Evolutionary conservation across 2,113 vertebrate species (phyloP), one percentile per base, ranked within the genome.

Genomic region (Percina caprodes): DNA sequence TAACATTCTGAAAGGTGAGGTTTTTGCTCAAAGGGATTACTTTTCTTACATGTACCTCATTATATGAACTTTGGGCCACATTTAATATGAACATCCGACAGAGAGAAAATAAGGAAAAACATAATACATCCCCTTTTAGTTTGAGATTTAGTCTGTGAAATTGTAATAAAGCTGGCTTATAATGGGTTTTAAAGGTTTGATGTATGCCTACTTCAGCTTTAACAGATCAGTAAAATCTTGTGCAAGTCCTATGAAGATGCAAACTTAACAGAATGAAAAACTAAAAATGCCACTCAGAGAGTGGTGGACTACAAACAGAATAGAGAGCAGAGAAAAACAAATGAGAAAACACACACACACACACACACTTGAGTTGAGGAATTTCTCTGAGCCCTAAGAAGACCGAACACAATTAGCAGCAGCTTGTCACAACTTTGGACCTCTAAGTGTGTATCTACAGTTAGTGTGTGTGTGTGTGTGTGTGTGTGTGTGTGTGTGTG

Each of bases 381-480:
- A 92, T 93, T 83, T 86, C 69, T 79, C 70, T 75, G 74, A 86
- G 71, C 74, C 80, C 59, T 49, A 5, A 69, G 66, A 73, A 85
- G 86, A 86, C 80, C 82, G 85, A 88, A 89, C 79, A 83, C 90
- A 92, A 93, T 92, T 93, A 93, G 83, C 72, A 74, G 84, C 69
- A 56, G 88, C 87, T 82, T 91, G 90, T 91, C 87, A 88, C 89
- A 90, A 88, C 86, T 87, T 82, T 84, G 77, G 84, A 76, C 77
- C 72, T 79, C 33, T 26, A 19, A 88, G 74, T 87, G 79, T 86
- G 80, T 72, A 68, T 76, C 68, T 83, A 49, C 67, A 74, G 56
- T 35, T 65, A 74, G 77, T 67, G 69, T 74, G 79, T 69, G 68
- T 30, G 56, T 39, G 13, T 65, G 55, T 59, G 46, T 63, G 70